Conservation (phyloP, 2,113 vertebrate species). For the Garra rufa region DNA sequence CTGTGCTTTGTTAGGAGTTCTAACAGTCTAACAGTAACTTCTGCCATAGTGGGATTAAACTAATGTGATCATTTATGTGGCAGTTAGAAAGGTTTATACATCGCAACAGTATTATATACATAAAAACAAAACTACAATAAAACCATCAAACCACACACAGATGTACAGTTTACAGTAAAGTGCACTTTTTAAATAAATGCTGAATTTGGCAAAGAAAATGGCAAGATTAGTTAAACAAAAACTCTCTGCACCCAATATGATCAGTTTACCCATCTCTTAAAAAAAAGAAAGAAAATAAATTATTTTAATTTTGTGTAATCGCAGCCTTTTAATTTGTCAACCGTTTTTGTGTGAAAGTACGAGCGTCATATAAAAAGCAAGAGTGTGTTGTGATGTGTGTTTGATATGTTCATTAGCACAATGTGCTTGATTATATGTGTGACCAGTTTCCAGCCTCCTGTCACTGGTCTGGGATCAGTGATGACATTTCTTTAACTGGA, state of each 20-base stretch:
- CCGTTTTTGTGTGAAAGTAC: neutral
- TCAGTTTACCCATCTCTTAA: neutral
- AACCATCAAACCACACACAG: neutral
- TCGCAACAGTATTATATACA: constrained; percentile 9
- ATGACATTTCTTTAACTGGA: constrained; percentile 21
- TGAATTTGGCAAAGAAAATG: neutral
- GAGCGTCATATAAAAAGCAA: neutral
- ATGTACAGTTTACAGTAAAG: constrained; percentile 5
- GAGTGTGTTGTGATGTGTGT: constrained; percentile 23
- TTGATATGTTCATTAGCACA: constrained; percentile 31
- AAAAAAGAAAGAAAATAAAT: neutral
- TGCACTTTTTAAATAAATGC: constrained; percentile 17
- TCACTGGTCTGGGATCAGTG: constrained; percentile 34
- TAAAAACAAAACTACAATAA: neutral
- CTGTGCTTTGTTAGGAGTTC: neutral
- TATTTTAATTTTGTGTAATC: neutral
- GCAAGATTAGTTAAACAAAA: neutral
- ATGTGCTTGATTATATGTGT: constrained; percentile 40
- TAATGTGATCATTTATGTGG: neutral
- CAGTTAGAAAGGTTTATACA: neutral
- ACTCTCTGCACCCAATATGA: neutral
- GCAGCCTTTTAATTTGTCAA: neutral
- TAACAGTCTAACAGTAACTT: too few relatives aligned
- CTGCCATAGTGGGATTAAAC: constrained; percentile 4
- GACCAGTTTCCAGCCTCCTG: constrained; percentile 42